These are phyloP conservation scores for Xenops minutus DNA, from an alignment of 2,797 vertebrate genomes.

Conservation along the genomic window DNA sequence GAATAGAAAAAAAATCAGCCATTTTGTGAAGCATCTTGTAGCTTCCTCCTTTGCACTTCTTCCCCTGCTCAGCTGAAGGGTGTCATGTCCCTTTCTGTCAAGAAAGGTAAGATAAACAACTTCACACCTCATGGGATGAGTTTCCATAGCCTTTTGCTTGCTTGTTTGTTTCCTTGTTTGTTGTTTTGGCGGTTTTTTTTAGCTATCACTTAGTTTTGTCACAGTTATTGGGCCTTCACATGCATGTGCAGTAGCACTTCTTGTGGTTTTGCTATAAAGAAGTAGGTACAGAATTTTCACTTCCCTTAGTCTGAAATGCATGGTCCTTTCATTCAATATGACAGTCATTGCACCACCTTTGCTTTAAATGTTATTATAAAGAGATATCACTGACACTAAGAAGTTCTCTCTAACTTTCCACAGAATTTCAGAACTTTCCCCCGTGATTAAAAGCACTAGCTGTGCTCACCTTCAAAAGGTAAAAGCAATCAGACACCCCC, in stretches of 20 bases:
- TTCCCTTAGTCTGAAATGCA: not conserved
- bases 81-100: not conserved
- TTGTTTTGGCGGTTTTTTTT: not conserved
- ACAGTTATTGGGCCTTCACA: not conserved
- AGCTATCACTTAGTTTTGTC: not conserved
- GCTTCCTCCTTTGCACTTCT: not conserved
- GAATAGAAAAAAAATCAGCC: not conserved
- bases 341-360: not conserved
- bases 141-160: not conserved
- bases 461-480: not conserved
- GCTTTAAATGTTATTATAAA: not conserved
- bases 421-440: not conserved
- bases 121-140: not conserved
- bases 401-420: not conserved
- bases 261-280: not conserved
- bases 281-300: not conserved
- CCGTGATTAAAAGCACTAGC: not conserved
- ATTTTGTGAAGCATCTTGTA: not conserved
- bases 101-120: not conserved
- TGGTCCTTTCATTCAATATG: not conserved
- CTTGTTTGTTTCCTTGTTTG: not conserved
- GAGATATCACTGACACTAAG: not conserved
- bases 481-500: not conserved
- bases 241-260: accelerated
- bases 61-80: not conserved